Percentiles rank a stretch among this genome's conserved stretches.
Conservation (phyloP, 2,113 vertebrate genomes). For the Gasterosteus aculeatus region DNA sequence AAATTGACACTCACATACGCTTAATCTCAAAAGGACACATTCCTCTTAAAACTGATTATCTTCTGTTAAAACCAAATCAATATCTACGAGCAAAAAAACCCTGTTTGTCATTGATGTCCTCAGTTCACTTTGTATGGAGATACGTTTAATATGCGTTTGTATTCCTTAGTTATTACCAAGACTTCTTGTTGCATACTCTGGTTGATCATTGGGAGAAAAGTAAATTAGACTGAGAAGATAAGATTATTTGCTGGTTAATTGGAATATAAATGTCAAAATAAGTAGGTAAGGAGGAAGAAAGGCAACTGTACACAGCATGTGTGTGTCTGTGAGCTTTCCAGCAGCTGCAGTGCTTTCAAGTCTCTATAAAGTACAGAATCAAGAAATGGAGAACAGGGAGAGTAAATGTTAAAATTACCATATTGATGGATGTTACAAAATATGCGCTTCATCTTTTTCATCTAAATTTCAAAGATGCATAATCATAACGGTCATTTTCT, state of each 20-base stretch:
- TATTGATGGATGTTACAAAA: constrained; percentile 86
- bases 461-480: constrained; percentile 77
- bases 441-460: constrained; percentile 76
- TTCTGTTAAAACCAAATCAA: constrained; percentile 27
- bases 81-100: constrained; percentile 14
- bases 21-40: constrained; percentile 9
- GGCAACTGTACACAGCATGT: constrained; percentile 40
- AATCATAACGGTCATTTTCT: constrained; percentile 77
- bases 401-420: constrained; percentile 94
- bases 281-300: constrained; percentile 69
- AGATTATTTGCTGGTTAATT: constrained; percentile 85
- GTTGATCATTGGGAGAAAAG: constrained; percentile 76
- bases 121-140: constrained; percentile 62
- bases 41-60: constrained; percentile 30
- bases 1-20: constrained; percentile 5
- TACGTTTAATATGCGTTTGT: constrained; percentile 46
- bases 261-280: constrained; percentile 79
- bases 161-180: constrained; percentile 75
- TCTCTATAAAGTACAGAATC: constrained; percentile 70
- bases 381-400: constrained; percentile 82
- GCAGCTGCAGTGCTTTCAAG: constrained; percentile 64
- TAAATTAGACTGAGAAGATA: constrained; percentile 79
- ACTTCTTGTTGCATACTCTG: constrained; percentile 79
- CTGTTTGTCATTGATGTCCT: constrained; percentile 34
- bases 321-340: constrained; percentile 36